Conservation (phyloP, 92 coral and sea anemone genomes). For the Bergia puertoricense region DNA sequence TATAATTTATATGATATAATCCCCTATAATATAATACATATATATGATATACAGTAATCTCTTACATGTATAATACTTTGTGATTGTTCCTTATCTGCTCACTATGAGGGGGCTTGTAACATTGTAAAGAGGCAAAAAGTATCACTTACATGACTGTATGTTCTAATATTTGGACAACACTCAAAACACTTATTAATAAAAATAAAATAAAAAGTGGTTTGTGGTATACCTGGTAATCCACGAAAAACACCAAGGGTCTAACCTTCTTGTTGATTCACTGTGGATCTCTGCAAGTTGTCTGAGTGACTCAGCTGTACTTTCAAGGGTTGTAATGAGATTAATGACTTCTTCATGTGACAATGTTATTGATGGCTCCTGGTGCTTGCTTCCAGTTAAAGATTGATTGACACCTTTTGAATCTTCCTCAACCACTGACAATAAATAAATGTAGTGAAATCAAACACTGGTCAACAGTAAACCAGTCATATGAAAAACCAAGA, state of each 20-base stretch:
- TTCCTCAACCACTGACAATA: constrained; percentile 13
- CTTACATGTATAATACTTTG: too few species aligned
- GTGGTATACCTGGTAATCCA: constrained; percentile 15
- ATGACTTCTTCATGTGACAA: constrained; percentile 75
- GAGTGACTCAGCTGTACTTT: constrained; percentile 70
- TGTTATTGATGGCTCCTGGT: constrained; percentile 49
- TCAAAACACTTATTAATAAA: neutral
- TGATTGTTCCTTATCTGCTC: too few species aligned
- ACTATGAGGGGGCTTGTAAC: too few species aligned
- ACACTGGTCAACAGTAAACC: neutral
- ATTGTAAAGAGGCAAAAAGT: too few species aligned
- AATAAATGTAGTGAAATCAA: too few species aligned
- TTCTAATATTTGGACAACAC: too few species aligned
- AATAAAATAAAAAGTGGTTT: neutral
- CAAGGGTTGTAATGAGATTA: constrained; percentile 59
- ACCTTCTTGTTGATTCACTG: constrained; percentile 45
- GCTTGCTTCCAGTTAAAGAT: constrained; percentile 19
- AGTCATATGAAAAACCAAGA: too few species aligned
- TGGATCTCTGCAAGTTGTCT: constrained; percentile 47
- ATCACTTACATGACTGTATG: too few species aligned
- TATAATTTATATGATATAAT: too few species aligned
- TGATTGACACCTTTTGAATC: neutral
- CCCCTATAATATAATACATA: too few species aligned
- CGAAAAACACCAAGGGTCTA: constrained; percentile 13
- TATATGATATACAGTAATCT: too few species aligned